Evolutionary conservation across 1,140 invertebrate species (phyloP).

Genomic region (Rhyacophila brunnea): DNA sequence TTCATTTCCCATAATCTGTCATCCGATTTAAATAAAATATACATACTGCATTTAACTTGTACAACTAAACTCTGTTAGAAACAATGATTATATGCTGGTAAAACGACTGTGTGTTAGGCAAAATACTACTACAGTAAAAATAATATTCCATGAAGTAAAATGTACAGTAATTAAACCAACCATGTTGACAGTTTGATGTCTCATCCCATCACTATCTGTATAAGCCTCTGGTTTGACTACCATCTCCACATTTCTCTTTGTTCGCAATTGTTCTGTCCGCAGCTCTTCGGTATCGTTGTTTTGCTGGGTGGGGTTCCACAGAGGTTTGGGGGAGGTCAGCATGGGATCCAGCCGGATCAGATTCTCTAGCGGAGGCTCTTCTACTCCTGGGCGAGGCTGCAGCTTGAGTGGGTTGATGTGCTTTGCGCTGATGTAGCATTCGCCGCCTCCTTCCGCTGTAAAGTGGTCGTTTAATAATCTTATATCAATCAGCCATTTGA

Average conservation of each 20-base stretch:
- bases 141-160: too few relatives aligned
- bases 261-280: too few relatives aligned
- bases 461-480: too few relatives aligned
- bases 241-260: constrained; percentile 68
- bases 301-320: constrained; percentile 22
- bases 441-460: constrained; percentile 58
- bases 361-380: constrained; percentile 17
- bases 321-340: not conserved
- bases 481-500: too few relatives aligned
- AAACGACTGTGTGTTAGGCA: too few relatives aligned
- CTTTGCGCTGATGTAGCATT: constrained; percentile 60
- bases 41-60: too few relatives aligned
- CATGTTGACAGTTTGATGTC: constrained; percentile 73
- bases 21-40: too few relatives aligned
- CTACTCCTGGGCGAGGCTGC: constrained; percentile 39
- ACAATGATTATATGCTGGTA: too few relatives aligned
- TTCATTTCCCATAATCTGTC: too few relatives aligned
- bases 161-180: constrained; percentile 52
- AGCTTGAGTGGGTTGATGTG: constrained; percentile 68
- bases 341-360: constrained; percentile 2
- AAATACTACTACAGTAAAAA: too few relatives aligned
- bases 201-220: constrained; percentile 68
- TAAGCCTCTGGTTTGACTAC: constrained; percentile 70
- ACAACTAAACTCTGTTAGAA: too few relatives aligned
- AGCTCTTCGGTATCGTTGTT: constrained; percentile 48